Conservation (phyloP, 2,113 vertebrate genomes). For the Marmota flaviventris region DNA sequence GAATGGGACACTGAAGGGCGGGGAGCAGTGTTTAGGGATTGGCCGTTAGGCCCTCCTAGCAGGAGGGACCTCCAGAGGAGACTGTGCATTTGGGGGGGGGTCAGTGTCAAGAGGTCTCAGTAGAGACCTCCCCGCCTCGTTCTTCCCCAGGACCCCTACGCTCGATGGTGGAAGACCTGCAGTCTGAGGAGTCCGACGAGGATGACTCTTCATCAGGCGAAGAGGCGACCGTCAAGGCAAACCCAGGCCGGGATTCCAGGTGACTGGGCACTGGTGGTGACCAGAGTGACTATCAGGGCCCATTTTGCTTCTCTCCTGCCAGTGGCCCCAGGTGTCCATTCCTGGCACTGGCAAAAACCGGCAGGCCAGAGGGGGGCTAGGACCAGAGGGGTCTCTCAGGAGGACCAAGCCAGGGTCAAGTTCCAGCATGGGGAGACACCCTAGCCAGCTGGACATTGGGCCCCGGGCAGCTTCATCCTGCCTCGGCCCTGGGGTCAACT, state of each 20-base stretch:
- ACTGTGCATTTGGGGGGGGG: neutral
- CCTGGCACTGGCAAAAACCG: neutral
- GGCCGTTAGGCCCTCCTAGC: neutral
- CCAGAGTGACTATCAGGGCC: accelerated
- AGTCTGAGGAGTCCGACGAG: conserved; percentile 97
- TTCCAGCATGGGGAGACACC: neutral
- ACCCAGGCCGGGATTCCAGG: conserved; percentile 95
- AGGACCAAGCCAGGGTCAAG: neutral
- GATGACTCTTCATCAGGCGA: conserved; percentile 97
- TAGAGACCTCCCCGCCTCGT: neutral
- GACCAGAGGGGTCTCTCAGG: neutral
- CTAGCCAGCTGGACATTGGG: too few relatives aligned
- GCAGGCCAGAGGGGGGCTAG: neutral
- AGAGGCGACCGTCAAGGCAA: conserved; percentile 93
- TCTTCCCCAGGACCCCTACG: conserved; percentile 92
- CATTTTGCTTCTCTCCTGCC: too few relatives aligned
- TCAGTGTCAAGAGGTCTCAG: neutral
- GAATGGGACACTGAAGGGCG: neutral
- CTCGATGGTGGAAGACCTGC: conserved; percentile 98
- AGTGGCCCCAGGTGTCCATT: too few relatives aligned
- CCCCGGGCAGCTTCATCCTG: too few relatives aligned
- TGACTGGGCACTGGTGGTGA: conserved; percentile 76
- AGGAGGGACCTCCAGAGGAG: neutral
- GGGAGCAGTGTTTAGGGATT: neutral
- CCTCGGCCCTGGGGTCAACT: too few relatives aligned